These are phyloP conservation scores for Drosophila rubida DNA, from an alignment of 2,888 invertebrate genomes.

Conservation along the genomic window DNA sequence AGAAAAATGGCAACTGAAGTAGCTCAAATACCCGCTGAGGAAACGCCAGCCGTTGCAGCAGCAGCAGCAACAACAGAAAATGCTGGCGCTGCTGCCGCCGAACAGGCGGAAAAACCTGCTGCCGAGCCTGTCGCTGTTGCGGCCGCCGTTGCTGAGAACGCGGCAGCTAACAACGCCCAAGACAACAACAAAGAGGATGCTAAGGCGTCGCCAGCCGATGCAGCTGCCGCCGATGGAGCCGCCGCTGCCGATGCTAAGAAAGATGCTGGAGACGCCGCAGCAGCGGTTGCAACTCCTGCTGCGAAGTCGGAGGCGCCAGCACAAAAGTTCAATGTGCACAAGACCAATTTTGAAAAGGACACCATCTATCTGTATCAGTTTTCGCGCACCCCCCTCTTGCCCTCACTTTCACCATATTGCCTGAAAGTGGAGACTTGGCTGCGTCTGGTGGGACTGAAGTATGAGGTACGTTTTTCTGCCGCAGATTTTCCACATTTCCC, in stretches of 20 bases:
- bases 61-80: constrained; percentile 83
- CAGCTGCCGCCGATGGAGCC: constrained; percentile 54
- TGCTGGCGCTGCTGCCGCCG: constrained; percentile 61
- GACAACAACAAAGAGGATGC: constrained; percentile 86
- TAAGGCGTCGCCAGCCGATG: constrained; percentile 81
- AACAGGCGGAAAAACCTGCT: constrained; percentile 65
- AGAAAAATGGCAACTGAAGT: constrained; percentile 92
- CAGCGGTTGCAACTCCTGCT: constrained; percentile 75
- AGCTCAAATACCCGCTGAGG: constrained; percentile 86
- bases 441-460: constrained; percentile 94
- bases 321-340: constrained; percentile 93
- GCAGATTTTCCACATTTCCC: constrained; percentile 30
- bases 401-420: constrained; percentile 96
- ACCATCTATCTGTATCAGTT: constrained; percentile 97
- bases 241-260: constrained; percentile 84
- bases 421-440: constrained; percentile 98
- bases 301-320: constrained; percentile 88
- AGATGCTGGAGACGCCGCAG: constrained; percentile 85
- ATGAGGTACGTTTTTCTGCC: constrained; percentile 90
- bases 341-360: constrained; percentile 95
- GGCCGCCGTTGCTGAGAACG: constrained; percentile 49
- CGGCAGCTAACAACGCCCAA: constrained; percentile 82
- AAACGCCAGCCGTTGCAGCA: constrained; percentile 81
- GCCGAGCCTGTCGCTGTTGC: constrained; percentile 83
- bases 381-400: constrained; percentile 94